phyloP scores from a whole-genome alignment of 2,888 invertebrate genomes.

The Drosophila merina region DNA sequence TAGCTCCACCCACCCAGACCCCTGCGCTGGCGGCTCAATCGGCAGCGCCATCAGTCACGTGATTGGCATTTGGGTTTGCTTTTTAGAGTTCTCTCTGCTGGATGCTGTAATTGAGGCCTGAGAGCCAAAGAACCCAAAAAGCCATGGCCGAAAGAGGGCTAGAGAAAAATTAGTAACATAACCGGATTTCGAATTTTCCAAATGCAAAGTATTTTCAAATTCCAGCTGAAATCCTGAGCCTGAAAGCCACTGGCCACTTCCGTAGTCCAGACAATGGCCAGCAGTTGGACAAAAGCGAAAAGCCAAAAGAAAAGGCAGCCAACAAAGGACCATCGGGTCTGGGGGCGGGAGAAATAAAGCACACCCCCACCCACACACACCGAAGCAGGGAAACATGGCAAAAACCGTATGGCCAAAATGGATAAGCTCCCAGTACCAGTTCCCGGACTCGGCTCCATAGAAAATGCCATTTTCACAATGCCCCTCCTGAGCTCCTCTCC shows the following conservation, averaged over 20 bases:
- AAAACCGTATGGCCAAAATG: constrained; percentile 75
- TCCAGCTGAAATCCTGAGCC: constrained; percentile 18
- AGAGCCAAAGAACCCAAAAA: constrained; percentile 25
- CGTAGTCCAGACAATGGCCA: constrained; percentile 51
- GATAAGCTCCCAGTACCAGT: constrained; percentile 66
- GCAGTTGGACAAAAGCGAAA: constrained; percentile 61
- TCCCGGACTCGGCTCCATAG: constrained; percentile 27
- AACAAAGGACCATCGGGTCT: constrained; percentile 47
- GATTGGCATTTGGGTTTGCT: constrained; percentile 68
- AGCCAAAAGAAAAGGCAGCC: constrained; percentile 49
- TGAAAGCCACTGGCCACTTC: constrained; percentile 54
- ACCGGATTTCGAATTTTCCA: constrained; percentile 63
- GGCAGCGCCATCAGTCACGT: constrained; percentile 74
- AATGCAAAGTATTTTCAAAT: constrained; percentile 70
- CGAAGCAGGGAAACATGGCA: constrained; percentile 31
- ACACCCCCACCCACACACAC: constrained; percentile 7
- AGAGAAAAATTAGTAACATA: constrained; percentile 65
- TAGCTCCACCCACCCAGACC: background rate
- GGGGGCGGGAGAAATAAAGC: constrained; percentile 21
- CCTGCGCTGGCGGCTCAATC: constrained; percentile 57
- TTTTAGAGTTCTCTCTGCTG: constrained; percentile 37
- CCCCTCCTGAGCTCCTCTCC: constrained; percentile 10
- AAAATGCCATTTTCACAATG: constrained; percentile 62
- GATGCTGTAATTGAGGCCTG: constrained; percentile 65
- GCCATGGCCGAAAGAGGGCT: background rate